Evolutionary conservation across 2,888 invertebrate genomes (phyloP).

Genomic region (Alloscopus bannaensis): DNA sequence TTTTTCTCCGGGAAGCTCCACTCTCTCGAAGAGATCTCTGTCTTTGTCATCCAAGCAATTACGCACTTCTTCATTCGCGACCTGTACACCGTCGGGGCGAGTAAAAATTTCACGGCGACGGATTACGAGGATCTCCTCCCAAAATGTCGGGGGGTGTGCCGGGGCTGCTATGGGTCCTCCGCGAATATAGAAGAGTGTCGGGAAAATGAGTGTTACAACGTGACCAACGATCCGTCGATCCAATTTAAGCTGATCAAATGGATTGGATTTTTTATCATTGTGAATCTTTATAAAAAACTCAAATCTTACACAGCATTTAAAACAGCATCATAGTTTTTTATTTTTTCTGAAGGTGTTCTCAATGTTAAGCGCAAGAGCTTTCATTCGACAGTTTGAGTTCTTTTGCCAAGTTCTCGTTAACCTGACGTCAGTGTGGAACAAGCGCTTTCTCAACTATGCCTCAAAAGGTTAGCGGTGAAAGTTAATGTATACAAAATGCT

Average conservation of each 20-base stretch:
- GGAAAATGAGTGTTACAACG: slow-evolving; percentile 25
- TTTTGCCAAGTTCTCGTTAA: slow-evolving; percentile 49
- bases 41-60: slow-evolving; percentile 25
- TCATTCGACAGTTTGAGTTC: slow-evolving; percentile 54
- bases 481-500: no score
- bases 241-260: slow-evolving; percentile 8
- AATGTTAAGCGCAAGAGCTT: slow-evolving; percentile 39
- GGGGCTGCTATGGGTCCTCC: slow-evolving; percentile 13
- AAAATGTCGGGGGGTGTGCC: slow-evolving; percentile 5
- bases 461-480: slow-evolving; percentile 31
- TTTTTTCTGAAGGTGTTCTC: slow-evolving; percentile 21
- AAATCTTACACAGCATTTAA: not conserved
- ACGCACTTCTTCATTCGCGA: slow-evolving; percentile 15
- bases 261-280: slow-evolving; percentile 34
- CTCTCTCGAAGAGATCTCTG: slow-evolving; percentile 31
- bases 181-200: not conserved
- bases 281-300: not conserved
- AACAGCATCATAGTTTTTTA: not conserved
- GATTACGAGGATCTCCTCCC: not conserved
- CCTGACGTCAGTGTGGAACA: slow-evolving; percentile 41
- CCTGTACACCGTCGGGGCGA: slow-evolving; percentile 4
- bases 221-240: slow-evolving; percentile 1
- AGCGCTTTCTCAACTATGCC: slow-evolving; percentile 36
- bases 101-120: slow-evolving; percentile 6
- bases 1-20: not conserved